These are phyloP conservation scores for Poecilia velifera DNA, from an alignment of 2,797 vertebrate species.

Conservation along the genomic window DNA sequence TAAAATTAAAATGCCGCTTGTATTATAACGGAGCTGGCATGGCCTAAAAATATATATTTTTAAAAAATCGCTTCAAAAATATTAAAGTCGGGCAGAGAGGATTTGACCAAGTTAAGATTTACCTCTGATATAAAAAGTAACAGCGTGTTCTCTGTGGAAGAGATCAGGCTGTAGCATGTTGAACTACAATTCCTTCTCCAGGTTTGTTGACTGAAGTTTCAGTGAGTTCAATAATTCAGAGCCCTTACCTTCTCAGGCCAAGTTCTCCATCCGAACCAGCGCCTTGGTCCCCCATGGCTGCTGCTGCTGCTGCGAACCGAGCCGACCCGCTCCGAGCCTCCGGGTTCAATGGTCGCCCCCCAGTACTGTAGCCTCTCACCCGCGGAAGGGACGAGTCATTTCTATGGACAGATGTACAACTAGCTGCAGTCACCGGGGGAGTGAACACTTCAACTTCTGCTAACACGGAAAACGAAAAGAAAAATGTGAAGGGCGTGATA, in stretches of 20 bases:
- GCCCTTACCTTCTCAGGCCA: conserved; percentile 28
- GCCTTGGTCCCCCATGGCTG: conserved; percentile 17
- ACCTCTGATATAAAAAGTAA: neutral
- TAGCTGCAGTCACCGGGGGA: neutral
- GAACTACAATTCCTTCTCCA: neutral
- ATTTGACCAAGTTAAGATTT: neutral
- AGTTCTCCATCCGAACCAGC: neutral
- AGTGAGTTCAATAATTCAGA: neutral
- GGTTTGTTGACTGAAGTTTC: neutral
- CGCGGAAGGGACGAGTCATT: accelerated
- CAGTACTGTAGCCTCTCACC: neutral
- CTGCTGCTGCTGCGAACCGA: neutral
- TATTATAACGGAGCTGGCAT: neutral
- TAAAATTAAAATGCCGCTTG: neutral
- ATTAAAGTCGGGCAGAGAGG: neutral
- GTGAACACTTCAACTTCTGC: neutral
- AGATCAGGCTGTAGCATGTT: neutral
- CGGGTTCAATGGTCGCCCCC: no score
- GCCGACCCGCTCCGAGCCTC: neutral
- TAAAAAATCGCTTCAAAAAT: neutral
- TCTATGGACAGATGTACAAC: neutral
- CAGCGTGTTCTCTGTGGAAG: no score
- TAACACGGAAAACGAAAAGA: neutral
- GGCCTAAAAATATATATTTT: neutral
- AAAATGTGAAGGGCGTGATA: neutral